Evolutionary conservation across 2,888 invertebrate genomes (phyloP).

Genomic region (Dolichopus griseipennis): DNA sequence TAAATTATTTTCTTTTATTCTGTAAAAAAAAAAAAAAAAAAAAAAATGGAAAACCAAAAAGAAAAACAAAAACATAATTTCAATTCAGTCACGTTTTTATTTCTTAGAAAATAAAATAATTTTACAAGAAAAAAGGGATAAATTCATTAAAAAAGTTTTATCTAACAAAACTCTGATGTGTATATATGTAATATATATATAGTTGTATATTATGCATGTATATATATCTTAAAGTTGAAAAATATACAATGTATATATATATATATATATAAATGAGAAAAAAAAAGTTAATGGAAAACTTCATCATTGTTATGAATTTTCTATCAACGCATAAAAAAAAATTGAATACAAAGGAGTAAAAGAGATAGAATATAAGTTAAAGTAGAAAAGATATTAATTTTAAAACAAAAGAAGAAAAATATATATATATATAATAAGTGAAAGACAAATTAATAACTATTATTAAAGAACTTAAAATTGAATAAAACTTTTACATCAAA

Average conservation of each 20-base stretch:
- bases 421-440: too few relatives aligned
- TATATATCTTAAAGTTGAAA: background rate
- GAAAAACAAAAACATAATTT: background rate
- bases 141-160: slow-evolving; percentile 5
- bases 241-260: background rate
- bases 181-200: background rate
- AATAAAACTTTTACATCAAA: too few relatives aligned
- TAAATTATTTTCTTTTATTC: background rate
- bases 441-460: too few relatives aligned
- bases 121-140: slow-evolving; percentile 1
- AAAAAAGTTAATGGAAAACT: background rate
- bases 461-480: too few relatives aligned
- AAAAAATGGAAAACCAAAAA: background rate
- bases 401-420: too few relatives aligned
- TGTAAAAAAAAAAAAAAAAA: background rate
- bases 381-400: too few relatives aligned
- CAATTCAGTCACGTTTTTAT: background rate
- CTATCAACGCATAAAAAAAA: background rate
- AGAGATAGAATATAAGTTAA: too few relatives aligned
- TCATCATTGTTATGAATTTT: slow-evolving; percentile 4
- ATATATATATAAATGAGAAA: background rate
- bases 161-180: background rate
- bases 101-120: background rate
- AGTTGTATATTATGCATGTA: background rate
- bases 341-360: too few relatives aligned